Evolutionary conservation across 2,113 vertebrate genomes (phyloP).

Genomic region (Sarotherodon lohbergeri): DNA sequence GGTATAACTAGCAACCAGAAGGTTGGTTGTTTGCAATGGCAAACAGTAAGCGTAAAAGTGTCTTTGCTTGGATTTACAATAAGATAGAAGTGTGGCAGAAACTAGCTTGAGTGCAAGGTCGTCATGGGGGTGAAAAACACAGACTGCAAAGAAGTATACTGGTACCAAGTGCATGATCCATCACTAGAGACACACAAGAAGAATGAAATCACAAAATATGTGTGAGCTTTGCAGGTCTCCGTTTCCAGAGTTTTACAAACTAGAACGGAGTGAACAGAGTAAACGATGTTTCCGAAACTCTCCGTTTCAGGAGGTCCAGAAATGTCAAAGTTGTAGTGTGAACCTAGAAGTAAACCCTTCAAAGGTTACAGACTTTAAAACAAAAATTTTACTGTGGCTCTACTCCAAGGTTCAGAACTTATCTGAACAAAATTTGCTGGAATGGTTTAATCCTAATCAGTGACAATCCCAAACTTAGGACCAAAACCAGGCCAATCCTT

Average conservation of each 20-base stretch:
- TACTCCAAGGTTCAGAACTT: neutral
- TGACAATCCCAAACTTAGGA: neutral
- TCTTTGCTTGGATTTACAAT: neutral
- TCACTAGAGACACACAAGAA: rapidly evolving
- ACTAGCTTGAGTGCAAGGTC: neutral
- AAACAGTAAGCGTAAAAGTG: neutral
- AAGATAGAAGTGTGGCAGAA: neutral
- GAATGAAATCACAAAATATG: neutral
- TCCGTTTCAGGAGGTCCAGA: neutral
- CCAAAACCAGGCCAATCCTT: rapidly evolving
- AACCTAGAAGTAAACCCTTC: neutral
- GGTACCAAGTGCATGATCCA: neutral
- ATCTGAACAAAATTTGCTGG: neutral
- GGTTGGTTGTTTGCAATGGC: neutral
- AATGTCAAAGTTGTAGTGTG: neutral
- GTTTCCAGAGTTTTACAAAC: neutral
- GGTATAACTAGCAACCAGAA: neutral
- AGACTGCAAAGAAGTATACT: neutral
- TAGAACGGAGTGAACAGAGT: rapidly evolving
- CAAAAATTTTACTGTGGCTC: neutral
- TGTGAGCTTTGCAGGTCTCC: neutral
- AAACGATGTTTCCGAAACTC: neutral
- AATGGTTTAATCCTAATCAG: neutral
- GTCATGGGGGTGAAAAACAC: neutral
- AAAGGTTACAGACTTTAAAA: neutral